Percentiles rank a stretch among this genome's conserved stretches.
Evolutionary conservation across 1,140 invertebrate species (phyloP).

Genomic region (Atopsyche davidsoni): DNA sequence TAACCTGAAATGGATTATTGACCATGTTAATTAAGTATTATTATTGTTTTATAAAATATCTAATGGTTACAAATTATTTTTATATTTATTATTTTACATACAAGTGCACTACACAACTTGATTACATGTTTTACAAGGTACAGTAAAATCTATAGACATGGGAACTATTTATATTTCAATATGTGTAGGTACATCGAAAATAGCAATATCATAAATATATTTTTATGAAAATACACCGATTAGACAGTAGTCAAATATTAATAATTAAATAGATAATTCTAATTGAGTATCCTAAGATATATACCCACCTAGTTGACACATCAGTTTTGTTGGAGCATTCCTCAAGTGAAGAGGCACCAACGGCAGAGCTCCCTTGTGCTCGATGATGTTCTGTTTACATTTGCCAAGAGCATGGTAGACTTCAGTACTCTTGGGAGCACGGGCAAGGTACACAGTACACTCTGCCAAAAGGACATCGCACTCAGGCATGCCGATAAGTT

Average conservation of each 20-base stretch:
- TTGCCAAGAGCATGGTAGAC: slow-evolving; percentile 61
- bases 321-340: slow-evolving; percentile 74
- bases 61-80: slow-evolving; percentile 9
- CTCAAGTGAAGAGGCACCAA: slow-evolving; percentile 68
- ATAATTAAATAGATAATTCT: too few species aligned
- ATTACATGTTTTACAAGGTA: too few species aligned
- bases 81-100: too few species aligned
- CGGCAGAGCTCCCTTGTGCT: slow-evolving; percentile 64
- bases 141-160: too few species aligned
- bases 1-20: slow-evolving; percentile 50
- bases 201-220: too few species aligned
- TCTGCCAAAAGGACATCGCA: slow-evolving; percentile 72
- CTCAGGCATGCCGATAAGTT: slow-evolving; percentile 77
- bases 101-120: too few species aligned
- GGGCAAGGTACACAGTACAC: slow-evolving; percentile 67
- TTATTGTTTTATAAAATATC: slow-evolving; percentile 1
- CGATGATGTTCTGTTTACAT: slow-evolving; percentile 54
- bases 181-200: too few species aligned
- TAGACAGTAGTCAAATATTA: too few species aligned
- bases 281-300: too few species aligned
- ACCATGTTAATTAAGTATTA: not conserved
- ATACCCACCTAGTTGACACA: slow-evolving; percentile 73
- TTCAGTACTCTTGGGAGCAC: slow-evolving; percentile 68
- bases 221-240: too few species aligned
- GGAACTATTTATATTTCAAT: too few species aligned